Evolutionary conservation across 2,113 vertebrate genomes (phyloP), one percentile per base, ranked within the genome.

Genomic region (Pagrus major): DNA sequence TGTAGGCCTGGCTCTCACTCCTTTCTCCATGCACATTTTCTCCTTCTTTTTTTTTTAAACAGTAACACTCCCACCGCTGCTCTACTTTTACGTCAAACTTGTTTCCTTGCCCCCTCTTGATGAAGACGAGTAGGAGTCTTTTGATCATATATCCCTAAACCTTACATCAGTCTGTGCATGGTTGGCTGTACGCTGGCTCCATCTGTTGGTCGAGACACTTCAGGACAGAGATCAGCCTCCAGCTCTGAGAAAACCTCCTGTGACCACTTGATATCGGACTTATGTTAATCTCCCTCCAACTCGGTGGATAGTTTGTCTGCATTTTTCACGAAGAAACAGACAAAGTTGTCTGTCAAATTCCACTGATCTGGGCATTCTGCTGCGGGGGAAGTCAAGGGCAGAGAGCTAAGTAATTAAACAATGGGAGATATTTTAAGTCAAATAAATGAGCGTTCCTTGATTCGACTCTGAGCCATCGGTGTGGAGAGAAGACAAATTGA

Each of bases 121-220:
- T 79, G 27, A 81, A 78, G 56, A 67, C 9, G 15, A 77, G 69
- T 69, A 60, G 80, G 47, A 63, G 65, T 69, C 68, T 61, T 80
- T 77, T 56, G 33, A 83, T 84, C 76, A n/a, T 52, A 31, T 14
- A 46, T 79, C 37, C 81, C 39, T 60, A 55, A 77, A 27, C 54
- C 37, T 29, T 35, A 7, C 46, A 15, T 52, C 33, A 47, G 46
- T 42, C 21, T 18, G 51, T 5, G 6, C 47, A 37, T 39, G 3
- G 31, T 49, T 20, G 44, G 47, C 81, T 88, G 88, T 89, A 31
- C 83, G 72, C 76, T 25, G 80, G 86, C 87, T 21, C 90, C 92
- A 88, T 89, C 92, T 93, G 88, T 86, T 88, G 91, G 91, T 9
- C 10, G 71, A 80, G 49, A 49, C 2, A 39, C 39, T 47, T 54